Conservation (phyloP, 2,797 vertebrate genomes). For the Onychomys leucogaster region DNA sequence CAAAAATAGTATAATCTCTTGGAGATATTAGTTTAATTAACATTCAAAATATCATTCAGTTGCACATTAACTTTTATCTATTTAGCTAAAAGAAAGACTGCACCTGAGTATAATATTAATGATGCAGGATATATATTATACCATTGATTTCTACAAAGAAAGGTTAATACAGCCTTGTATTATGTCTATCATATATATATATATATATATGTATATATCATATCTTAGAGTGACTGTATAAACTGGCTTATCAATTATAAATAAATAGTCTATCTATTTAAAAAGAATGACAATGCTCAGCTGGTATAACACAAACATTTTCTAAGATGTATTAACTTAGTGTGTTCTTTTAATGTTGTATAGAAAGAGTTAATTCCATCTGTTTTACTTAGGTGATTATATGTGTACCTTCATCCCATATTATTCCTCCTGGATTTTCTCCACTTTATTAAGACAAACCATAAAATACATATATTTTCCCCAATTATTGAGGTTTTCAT, state of each 20-base stretch:
- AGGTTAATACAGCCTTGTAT: neutral
- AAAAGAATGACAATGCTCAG: neutral
- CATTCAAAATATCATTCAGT: conserved; percentile 2
- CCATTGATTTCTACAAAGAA: neutral
- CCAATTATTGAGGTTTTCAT: neutral
- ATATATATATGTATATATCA: too few relatives aligned
- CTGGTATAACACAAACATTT: neutral
- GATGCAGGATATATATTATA: neutral
- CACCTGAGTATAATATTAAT: neutral
- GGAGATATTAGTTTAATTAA: conserved; percentile 1
- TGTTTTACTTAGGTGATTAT: neutral
- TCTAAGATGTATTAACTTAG: neutral
- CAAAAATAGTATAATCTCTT: neutral
- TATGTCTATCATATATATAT: too few relatives aligned
- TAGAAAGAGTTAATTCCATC: neutral
- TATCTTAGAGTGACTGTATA: neutral
- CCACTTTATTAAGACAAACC: neutral
- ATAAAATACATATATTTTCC: neutral
- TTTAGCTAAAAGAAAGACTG: conserved; percentile 2
- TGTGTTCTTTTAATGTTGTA: neutral
- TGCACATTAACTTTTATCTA: neutral
- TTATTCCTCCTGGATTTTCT: neutral
- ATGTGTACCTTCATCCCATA: neutral
- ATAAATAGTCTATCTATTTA: neutral
- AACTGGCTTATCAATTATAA: neutral